Conservation (phyloP, 2,113 vertebrate genomes). For the Orientallactaga bullata region DNA sequence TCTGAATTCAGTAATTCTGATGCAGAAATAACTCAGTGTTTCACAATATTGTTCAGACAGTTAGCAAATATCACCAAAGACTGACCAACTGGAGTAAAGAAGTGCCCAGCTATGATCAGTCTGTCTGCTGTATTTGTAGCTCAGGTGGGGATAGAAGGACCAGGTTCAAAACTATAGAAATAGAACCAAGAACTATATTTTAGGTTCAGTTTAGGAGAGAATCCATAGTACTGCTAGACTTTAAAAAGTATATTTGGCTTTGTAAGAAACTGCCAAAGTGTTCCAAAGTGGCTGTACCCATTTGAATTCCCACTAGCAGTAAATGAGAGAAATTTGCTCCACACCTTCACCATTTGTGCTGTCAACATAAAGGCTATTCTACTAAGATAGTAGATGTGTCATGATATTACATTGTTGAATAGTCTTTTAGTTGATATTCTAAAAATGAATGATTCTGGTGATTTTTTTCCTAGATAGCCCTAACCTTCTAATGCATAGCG, state of each 20-base stretch:
- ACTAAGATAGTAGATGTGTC: neutral
- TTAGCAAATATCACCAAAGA: neutral
- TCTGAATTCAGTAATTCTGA: neutral
- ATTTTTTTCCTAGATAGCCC: neutral
- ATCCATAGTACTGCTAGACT: neutral
- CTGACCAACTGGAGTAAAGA: neutral
- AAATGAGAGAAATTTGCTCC: neutral
- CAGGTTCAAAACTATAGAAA: neutral
- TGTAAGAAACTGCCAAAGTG: neutral
- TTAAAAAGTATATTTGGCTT: neutral
- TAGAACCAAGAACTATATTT: neutral
- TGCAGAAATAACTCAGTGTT: constrained; percentile 22
- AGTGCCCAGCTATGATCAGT: neutral
- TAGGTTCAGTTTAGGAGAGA: neutral
- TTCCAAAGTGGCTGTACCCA: neutral
- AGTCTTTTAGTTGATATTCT: neutral
- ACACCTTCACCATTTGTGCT: neutral
- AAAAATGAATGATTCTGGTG: neutral
- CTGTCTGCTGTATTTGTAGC: neutral
- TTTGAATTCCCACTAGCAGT: neutral
- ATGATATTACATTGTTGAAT: neutral
- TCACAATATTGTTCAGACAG: neutral
- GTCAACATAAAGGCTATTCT: neutral
- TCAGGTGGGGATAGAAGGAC: neutral
- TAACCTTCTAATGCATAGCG: no score